phyloP scores from a whole-genome alignment of 2,113 vertebrate species.

The Struthio camelus region DNA sequence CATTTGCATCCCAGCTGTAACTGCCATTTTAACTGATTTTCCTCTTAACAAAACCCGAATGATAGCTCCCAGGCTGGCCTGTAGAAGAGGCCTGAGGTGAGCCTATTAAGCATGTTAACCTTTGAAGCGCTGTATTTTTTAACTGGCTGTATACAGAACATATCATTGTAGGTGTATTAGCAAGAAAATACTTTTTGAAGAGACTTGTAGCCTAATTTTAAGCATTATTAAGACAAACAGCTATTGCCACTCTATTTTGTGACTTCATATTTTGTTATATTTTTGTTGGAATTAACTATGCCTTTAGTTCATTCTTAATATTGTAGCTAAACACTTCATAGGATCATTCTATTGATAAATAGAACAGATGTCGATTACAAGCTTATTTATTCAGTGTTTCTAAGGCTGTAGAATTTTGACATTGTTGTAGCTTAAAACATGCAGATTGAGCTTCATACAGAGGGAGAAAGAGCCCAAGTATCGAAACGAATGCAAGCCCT shows the following conservation, averaged over 20 bases:
- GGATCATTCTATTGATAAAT: not conserved
- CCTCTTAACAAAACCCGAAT: not conserved
- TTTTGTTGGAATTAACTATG: not conserved
- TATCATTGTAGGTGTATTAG: not conserved
- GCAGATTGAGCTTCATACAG: not conserved
- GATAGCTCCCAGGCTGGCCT: not conserved
- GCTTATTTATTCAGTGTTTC: not conserved
- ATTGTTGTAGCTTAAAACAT: not conserved
- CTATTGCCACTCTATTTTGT: not conserved
- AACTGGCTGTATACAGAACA: not conserved
- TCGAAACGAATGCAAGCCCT: not conserved
- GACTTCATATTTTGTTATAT: not conserved
- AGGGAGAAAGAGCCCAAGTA: not conserved
- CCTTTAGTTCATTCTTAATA: not conserved
- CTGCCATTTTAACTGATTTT: not conserved
- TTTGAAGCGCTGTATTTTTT: not conserved
- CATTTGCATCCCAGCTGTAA: not conserved
- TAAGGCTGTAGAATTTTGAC: not conserved
- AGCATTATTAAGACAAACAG: not conserved
- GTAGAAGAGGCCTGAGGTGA: not conserved
- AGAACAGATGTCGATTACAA: not conserved
- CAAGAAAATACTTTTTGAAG: not conserved
- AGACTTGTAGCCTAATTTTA: not conserved
- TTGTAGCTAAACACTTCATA: not conserved
- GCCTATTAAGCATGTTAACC: not conserved